Conservation (phyloP, 2,797 vertebrate species). For the Cephalopachus bancanus region DNA sequence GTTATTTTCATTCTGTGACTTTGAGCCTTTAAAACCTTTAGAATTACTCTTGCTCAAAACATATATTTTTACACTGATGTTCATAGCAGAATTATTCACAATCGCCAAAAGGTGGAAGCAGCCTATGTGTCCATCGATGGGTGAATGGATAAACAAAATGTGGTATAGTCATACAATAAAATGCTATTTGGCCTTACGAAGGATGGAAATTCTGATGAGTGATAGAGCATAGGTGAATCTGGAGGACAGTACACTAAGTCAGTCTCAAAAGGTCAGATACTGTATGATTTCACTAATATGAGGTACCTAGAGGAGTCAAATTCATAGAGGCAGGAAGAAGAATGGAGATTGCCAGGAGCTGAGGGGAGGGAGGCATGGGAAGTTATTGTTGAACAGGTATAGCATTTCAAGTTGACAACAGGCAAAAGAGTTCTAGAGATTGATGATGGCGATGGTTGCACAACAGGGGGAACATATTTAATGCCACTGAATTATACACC, state of each 20-base stretch:
- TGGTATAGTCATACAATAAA: accelerated
- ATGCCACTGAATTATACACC: background rate
- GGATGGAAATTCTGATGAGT: background rate
- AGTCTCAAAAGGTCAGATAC: background rate
- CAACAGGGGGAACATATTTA: background rate
- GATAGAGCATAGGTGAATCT: background rate
- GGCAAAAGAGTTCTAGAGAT: background rate
- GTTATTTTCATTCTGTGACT: background rate
- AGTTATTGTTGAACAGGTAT: background rate
- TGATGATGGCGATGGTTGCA: too few species aligned
- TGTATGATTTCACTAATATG: too few species aligned
- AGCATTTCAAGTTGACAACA: background rate
- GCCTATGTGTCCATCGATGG: background rate
- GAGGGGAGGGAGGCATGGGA: accelerated
- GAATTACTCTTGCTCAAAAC: background rate
- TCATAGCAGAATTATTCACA: background rate
- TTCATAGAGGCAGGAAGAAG: background rate
- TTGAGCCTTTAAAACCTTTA: background rate
- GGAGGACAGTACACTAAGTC: background rate
- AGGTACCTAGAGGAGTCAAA: background rate
- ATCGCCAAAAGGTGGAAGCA: background rate
- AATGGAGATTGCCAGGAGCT: background rate
- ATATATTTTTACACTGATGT: background rate
- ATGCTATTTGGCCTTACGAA: background rate
- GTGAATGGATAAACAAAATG: background rate